Evolutionary conservation across 2,797 vertebrate species (phyloP), one percentile per base, ranked within the genome.

Genomic region (Coreius guichenoti): DNA sequence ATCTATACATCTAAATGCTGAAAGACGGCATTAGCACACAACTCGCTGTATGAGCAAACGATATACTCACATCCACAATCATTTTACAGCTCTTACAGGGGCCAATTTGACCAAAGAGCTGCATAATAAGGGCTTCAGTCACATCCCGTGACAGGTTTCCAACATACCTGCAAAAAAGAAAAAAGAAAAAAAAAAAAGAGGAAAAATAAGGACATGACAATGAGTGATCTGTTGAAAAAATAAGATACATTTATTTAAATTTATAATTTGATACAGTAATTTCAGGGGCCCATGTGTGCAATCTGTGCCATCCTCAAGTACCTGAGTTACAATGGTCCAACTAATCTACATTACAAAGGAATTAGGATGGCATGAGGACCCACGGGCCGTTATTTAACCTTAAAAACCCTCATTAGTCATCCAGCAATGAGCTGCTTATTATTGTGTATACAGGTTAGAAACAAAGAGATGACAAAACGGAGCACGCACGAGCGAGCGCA

Each of bases 31-130:
- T 21, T 54, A 33, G 26, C 72, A 51, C 21, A 72, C 67, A 69
- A 43, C 21, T n/a, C 13, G 4, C 36, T 29, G 43, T 73, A 26
- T 9, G 9, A 4, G 14, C 23, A 58, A 78, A 68, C 2, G 0
- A 65, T 36, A 65, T 68, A 96, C 97, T 98, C 94, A 99, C 98
- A 94, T 98, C 98, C 91, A 98, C 96, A 86, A 99, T 99, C 98
- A 99, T 99, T 94, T 99, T 99, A 95, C 98, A 99, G 95, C 98
- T 99, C 94, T 99, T 99, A 95, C 98, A 99, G 2, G 97, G 98
- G 88, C 98, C 98, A 43, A 99, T 99, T 93, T 99, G 98, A 92
- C 97, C 97, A 94, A 99, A 99, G 39, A 99, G 96, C 93, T 99
- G 98, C 82, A 99, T 95, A 91, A 99, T 99, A 21, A 99, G 96